These are phyloP conservation scores for Gryllus longicercus DNA, from an alignment of 2,888 invertebrate genomes.

Conservation along the genomic window DNA sequence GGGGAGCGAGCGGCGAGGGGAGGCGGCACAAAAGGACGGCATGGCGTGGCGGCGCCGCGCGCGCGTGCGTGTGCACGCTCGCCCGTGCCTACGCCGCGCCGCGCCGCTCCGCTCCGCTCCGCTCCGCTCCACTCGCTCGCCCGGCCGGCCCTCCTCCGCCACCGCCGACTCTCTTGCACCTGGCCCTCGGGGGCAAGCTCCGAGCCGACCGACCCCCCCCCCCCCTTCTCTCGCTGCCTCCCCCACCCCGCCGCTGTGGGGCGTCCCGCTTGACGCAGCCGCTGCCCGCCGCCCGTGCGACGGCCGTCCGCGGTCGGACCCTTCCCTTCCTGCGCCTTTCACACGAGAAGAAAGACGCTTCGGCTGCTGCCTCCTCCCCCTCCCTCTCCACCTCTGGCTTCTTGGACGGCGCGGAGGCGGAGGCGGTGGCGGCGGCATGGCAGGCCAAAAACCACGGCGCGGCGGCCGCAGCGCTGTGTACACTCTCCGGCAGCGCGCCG, in stretches of 20 bases:
- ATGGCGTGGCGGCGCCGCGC: no score
- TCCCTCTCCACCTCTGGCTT: not conserved
- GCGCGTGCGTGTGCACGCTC: no score
- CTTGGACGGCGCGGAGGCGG: not conserved
- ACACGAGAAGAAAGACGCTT: not conserved
- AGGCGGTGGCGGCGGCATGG: not conserved
- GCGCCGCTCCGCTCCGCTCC: no score
- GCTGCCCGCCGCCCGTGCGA: not conserved
- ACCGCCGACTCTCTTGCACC: not conserved
- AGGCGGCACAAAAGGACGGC: no score
- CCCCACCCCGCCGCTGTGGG: not conserved
- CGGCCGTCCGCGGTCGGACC: not conserved
- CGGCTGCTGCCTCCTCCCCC: not conserved
- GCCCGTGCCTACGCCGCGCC: no score
- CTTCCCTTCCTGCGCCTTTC: not conserved
- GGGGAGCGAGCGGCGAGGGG: no score
- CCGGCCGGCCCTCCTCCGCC: not conserved
- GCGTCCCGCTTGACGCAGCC: not conserved
- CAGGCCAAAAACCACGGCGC: not conserved
- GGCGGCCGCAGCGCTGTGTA: not conserved
- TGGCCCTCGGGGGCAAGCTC: constrained; percentile 3
- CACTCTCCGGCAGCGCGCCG: no score
- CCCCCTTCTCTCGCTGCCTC: no score
- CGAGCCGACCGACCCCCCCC: no score
- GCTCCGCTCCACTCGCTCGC: not conserved